Evolutionary conservation across 2,113 vertebrate species (phyloP).

Genomic region (Poecilia latipinna): DNA sequence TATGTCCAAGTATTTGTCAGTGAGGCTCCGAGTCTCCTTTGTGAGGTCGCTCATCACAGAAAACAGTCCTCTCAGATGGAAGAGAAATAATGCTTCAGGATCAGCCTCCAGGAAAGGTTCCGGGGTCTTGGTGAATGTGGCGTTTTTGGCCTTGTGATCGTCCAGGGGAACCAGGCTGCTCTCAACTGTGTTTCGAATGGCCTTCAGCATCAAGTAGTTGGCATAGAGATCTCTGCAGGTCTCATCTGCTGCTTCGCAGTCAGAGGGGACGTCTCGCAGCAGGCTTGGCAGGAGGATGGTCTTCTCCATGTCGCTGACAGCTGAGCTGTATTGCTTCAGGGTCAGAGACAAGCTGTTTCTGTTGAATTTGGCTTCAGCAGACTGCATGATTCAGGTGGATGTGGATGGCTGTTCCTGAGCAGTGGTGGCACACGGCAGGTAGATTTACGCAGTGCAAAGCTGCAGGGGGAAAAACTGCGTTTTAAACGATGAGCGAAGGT

Average conservation of each 20-base stretch:
- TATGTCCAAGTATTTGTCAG: conserved; percentile 86
- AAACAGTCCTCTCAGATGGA: conserved; percentile 86
- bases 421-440: conserved; percentile 29
- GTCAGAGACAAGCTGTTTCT: conserved; percentile 66
- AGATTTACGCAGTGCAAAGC: conserved; percentile 54
- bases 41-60: conserved; percentile 84
- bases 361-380: conserved; percentile 43
- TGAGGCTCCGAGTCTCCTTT: conserved; percentile 82
- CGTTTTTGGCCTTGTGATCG: conserved; percentile 46
- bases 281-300: conserved; percentile 91
- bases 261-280: conserved; percentile 81
- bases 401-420: conserved; percentile 29
- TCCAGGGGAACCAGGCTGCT: conserved; percentile 73
- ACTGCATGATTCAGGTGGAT: conserved; percentile 70
- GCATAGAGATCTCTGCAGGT: conserved; percentile 76
- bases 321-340: conserved; percentile 82
- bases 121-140: neutral
- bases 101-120: conserved; percentile 47
- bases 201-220: conserved; percentile 85
- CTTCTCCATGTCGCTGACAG: conserved; percentile 87
- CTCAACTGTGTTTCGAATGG: conserved; percentile 83
- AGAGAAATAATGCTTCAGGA: conserved; percentile 81
- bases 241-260: neutral
- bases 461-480: neutral
- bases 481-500: conserved; percentile 58